Conservation (phyloP, 2,888 invertebrate genomes). For the Ophioninae sp. region DNA sequence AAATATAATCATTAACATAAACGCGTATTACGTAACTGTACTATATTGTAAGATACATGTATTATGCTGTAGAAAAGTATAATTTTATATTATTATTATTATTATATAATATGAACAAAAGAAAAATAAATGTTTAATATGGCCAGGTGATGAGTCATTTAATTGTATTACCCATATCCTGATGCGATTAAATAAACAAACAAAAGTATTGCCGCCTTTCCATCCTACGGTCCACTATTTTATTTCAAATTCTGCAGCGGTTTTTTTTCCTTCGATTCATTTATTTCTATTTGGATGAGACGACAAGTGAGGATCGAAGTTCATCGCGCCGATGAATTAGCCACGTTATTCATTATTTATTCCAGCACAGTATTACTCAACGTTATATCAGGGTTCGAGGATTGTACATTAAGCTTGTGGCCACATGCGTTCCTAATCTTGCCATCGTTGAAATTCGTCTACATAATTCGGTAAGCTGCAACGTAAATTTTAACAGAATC, state of each 20-base stretch:
- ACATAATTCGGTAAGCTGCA: not conserved
- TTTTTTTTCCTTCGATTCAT: not conserved
- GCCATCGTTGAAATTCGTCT: not conserved
- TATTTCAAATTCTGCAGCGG: not conserved
- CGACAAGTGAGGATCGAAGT: slow-evolving; percentile 6
- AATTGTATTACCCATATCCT: not conserved
- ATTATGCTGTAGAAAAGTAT: slow-evolving; percentile 76
- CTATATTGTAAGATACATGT: slow-evolving; percentile 79
- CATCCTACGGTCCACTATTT: not conserved
- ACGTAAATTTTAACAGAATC: not conserved
- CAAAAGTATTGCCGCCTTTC: not conserved
- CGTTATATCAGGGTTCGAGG: slow-evolving; percentile 69
- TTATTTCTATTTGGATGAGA: not conserved
- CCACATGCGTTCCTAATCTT: slow-evolving; percentile 64
- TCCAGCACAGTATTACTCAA: slow-evolving; percentile 74
- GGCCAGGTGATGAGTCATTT: slow-evolving; percentile 24
- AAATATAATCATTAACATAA: slow-evolving; percentile 30
- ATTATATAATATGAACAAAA: slow-evolving; percentile 65
- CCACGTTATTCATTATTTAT: slow-evolving; percentile 67
- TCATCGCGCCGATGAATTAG: slow-evolving; percentile 5
- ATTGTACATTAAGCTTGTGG: slow-evolving; percentile 77
- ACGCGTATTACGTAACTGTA: slow-evolving; percentile 69
- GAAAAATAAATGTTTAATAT: slow-evolving; percentile 59
- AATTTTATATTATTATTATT: slow-evolving; percentile 74
- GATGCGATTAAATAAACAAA: not conserved